Base-by-base conservation (phyloP, 2,113 vertebrate genomes). In the Heliornis fulica region DNA sequence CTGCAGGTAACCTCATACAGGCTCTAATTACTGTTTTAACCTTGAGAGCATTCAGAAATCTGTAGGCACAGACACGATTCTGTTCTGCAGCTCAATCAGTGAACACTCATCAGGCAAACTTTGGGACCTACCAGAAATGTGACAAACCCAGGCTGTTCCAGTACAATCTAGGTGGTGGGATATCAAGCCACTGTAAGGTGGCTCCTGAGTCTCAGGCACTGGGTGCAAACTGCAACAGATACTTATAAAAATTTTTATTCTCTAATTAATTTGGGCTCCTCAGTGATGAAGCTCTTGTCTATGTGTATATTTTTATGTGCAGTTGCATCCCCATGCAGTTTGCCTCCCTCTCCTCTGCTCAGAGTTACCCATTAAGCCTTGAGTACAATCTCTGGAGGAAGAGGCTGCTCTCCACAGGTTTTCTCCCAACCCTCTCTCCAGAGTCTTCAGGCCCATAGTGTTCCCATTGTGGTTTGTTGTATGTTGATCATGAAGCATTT, bases 401-500 rank as follows among this genome's bases (percentile, higher is more conserved):
- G 69, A 76, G 38, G 53, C 57, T 75, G 69, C 61, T 93, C 40
- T 53, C 57, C 29, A 63, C 84, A 87, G 89, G 46, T 82, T 72
- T 78, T 5, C 61, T 91, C 43, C 48, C 48, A 78, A 3, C 25
- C 36, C 29, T 65, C 29, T 40, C 45, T 34, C 26, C 3, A 3
- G 14, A 15, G 15, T 78, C 66, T 36, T 61, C 7, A 20, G 48
- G 66, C 66, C 74, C 29, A 36, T 20, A 53, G 11, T 19, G 8
- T 26, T 32, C 66, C 90, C 75, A 19, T 51, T 46, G 2, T 19
- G 76, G 70, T 69, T 54, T 54, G 70, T 9, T 85, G 93, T 79
- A 15, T 78, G 87, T 0, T 18, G 71, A 83, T 85, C 80, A 70
- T 77, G 93, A 60, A 83, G 86, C 92, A 91, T 48, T 65, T 83